Conservation (phyloP, 2,113 vertebrate species). For the Phalacrocorax pelagicus region DNA sequence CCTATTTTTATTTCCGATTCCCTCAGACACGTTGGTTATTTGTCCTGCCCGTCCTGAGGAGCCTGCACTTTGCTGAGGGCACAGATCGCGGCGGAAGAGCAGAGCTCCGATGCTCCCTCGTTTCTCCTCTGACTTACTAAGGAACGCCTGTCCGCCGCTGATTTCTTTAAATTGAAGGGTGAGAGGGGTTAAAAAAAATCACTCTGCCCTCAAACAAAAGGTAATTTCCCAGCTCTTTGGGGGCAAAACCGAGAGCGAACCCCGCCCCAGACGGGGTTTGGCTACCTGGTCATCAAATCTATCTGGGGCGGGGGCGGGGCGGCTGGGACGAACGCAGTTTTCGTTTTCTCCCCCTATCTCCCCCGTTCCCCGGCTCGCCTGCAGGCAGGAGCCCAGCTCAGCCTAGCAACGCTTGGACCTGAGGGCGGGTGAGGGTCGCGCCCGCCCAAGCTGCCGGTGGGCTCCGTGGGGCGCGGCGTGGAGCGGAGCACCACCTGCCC, state of each 20-base stretch:
- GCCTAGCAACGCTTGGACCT: rapidly evolving
- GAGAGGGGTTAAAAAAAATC: neutral
- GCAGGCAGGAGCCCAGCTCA: neutral
- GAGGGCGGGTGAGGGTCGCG: neutral
- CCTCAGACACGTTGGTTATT: rapidly evolving
- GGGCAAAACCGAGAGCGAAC: rapidly evolving
- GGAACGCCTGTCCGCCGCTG: neutral
- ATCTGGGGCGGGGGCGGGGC: neutral
- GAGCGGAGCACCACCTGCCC: neutral
- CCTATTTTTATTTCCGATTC: too few relatives aligned
- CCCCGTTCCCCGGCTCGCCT: too few relatives aligned
- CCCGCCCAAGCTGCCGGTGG: rapidly evolving
- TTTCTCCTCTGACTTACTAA: neutral
- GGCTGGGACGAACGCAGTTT: neutral
- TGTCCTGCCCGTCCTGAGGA: neutral
- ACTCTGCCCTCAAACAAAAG: rapidly evolving
- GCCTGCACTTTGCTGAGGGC: rapidly evolving
- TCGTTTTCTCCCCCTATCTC: rapidly evolving
- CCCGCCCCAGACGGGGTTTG: too few relatives aligned
- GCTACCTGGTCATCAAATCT: neutral
- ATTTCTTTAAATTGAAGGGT: neutral
- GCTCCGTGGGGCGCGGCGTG: neutral
- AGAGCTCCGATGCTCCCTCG: rapidly evolving
- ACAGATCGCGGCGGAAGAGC: rapidly evolving
- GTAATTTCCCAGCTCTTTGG: neutral